Evolutionary conservation across 2,797 vertebrate species (phyloP), one percentile per base, ranked within the genome.

Genomic region (Brachyrhaphis roseni): DNA sequence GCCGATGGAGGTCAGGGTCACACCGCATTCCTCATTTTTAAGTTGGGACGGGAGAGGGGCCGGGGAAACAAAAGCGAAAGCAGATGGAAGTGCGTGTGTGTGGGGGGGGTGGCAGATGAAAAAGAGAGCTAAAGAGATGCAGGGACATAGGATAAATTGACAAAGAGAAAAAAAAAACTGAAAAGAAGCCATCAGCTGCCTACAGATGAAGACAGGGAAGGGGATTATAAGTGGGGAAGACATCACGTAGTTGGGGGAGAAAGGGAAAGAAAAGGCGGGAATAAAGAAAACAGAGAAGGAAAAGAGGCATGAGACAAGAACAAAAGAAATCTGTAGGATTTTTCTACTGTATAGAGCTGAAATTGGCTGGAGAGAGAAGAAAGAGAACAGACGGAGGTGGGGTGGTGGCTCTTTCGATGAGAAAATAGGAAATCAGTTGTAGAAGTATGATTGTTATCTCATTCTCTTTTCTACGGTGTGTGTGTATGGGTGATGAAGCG

Each of bases 21-120:
- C 98, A 98, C 97, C 92, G 94, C 98, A 99, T 99, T 99, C 98
- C 98, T 99, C 98, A 99, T 99, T 99, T 98, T 98, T 98, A 99
- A 98, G 97, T 98, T 97, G 97, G 97, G 97, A 98, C 97, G 97
- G 98, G 97, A 98, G 97, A 97, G 95, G 95, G 96, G 97, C 97
- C 97, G 95, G 96, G 96, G 97, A 97, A 97, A 96, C 96, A 96
- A 97, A 97, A 97, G 96, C 96, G 94, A 97, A 97, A 97, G 95
- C 96, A 97, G 96, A 97, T 93, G 94, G 95, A 95, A 92, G 68
- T 72, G 94, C 71, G 86, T 92, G 89, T 71, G 94, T 73, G 86
- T 92, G 89, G 90, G 87, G 87, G 86, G 94, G 75, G 74, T 76
- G 78, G 36, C n/a, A 83, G 86, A 90, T 89, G 89, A 92, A 90